Conservation (phyloP, 2,113 vertebrate species). For the Numenius arquata region DNA sequence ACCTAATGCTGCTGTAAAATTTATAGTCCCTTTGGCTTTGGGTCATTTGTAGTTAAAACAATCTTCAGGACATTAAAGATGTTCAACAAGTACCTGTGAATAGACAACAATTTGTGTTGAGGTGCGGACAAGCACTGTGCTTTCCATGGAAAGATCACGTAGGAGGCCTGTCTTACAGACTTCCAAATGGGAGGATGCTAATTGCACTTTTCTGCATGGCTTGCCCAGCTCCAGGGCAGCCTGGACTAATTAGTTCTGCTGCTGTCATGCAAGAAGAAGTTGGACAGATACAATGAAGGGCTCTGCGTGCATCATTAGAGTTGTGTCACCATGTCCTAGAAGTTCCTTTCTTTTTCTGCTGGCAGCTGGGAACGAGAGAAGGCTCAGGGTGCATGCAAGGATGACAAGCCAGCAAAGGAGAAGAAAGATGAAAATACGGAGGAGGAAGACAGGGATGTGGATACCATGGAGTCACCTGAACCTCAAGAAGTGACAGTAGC, state of each 20-base stretch:
- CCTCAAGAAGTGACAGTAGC: constrained; percentile 46
- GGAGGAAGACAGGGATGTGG: neutral
- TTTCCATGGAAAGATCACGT: neutral
- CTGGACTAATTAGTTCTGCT: neutral
- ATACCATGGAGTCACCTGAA: constrained; percentile 18
- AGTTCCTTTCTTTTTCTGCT: neutral
- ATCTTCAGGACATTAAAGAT: neutral
- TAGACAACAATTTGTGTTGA: neutral
- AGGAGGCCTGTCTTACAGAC: neutral
- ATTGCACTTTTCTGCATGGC: neutral
- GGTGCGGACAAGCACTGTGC: neutral
- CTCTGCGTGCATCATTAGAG: neutral
- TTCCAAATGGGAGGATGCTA: neutral
- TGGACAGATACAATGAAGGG: neutral
- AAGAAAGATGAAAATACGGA: neutral
- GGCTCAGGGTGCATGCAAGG: neutral
- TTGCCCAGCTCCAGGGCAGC: neutral
- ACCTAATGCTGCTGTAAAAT: neutral
- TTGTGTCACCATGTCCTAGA: neutral
- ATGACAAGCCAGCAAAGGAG: neutral
- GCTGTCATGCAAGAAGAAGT: neutral
- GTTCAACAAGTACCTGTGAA: neutral
- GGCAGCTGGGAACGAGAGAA: constrained; percentile 72
- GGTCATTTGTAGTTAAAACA: neutral
- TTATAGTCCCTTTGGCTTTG: neutral